A percentile compares a stretch with the other conserved stretches of the same genome.
phyloP scores from a whole-genome alignment of 2,797 vertebrate genomes.

The Menidia menidia region DNA sequence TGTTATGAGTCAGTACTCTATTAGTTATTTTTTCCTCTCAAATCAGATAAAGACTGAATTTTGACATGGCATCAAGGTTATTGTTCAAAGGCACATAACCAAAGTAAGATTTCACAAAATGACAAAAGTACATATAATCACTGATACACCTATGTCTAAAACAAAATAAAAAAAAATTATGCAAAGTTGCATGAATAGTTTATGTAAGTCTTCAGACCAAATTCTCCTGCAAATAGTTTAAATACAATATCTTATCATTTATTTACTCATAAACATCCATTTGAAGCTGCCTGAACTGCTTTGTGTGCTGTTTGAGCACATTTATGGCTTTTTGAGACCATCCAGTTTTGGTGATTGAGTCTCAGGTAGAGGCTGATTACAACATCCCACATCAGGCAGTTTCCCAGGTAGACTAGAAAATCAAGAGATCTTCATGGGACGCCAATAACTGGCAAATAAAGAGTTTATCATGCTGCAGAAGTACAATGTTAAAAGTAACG shows the following conservation, averaged over 20 bases:
- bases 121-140: slow-evolving; percentile 16
- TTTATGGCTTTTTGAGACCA: slow-evolving; percentile 56
- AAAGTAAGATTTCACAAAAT: neutral
- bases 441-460: slow-evolving; percentile 34
- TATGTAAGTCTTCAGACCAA: slow-evolving; percentile 6
- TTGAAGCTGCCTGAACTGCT: slow-evolving; percentile 51
- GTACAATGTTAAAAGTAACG: slow-evolving; percentile 40
- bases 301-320: slow-evolving; percentile 54
- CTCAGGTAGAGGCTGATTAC: slow-evolving; percentile 73
- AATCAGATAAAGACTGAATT: slow-evolving; percentile 8
- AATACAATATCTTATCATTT: slow-evolving; percentile 26
- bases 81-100: slow-evolving; percentile 16
- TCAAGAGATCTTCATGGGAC: slow-evolving; percentile 52
- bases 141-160: slow-evolving; percentile 5
- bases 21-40: slow-evolving; percentile 34
- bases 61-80: neutral
- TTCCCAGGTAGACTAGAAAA: slow-evolving; percentile 54
- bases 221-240: slow-evolving; percentile 41
- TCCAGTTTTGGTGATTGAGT: slow-evolving; percentile 56
- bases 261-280: slow-evolving; percentile 52
- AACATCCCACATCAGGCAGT: slow-evolving; percentile 43
- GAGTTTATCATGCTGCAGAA: slow-evolving; percentile 47
- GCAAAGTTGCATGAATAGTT: neutral
- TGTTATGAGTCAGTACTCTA: slow-evolving; percentile 12
- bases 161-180: slow-evolving; percentile 7